Percentiles rank a stretch among this genome's conserved stretches.
Conservation (phyloP, 2,888 invertebrate genomes). For the Poecilobothrus nobilitatus region DNA sequence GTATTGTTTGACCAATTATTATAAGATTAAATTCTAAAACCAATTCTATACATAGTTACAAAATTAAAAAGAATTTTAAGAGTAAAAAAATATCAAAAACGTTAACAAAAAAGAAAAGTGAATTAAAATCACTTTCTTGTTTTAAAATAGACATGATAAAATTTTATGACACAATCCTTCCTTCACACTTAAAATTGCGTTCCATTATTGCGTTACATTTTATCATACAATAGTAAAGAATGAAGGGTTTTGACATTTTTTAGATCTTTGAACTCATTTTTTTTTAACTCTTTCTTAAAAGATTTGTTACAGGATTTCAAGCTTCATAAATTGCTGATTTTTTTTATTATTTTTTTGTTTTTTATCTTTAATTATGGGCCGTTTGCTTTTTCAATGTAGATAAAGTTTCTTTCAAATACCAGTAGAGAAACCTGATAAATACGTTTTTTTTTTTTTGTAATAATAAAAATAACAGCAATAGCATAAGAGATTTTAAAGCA, state of each 20-base stretch:
- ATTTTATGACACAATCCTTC: slow-evolving; percentile 1
- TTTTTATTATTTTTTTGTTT: background rate
- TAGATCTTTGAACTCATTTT: background rate
- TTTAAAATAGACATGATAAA: background rate
- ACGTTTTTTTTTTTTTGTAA: background rate
- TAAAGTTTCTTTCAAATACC: too few species aligned
- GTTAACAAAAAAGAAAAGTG: background rate
- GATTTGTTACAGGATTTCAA: too few species aligned
- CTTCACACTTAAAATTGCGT: background rate
- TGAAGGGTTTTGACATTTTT: too few species aligned
- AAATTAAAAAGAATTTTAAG: background rate
- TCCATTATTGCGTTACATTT: background rate
- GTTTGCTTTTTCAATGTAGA: too few species aligned
- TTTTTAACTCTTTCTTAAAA: background rate
- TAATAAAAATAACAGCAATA: background rate
- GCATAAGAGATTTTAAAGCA: too few species aligned
- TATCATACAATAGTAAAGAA: too few species aligned
- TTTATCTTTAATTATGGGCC: too few species aligned
- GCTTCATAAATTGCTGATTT: background rate
- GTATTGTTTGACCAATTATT: background rate
- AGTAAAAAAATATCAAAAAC: background rate
- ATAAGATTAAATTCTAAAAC: background rate
- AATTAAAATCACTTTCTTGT: background rate
- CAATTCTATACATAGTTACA: too few species aligned
- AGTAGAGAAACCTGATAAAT: too few species aligned